Conservation (phyloP, 2,888 invertebrate species). For the Drosophila monieri region DNA sequence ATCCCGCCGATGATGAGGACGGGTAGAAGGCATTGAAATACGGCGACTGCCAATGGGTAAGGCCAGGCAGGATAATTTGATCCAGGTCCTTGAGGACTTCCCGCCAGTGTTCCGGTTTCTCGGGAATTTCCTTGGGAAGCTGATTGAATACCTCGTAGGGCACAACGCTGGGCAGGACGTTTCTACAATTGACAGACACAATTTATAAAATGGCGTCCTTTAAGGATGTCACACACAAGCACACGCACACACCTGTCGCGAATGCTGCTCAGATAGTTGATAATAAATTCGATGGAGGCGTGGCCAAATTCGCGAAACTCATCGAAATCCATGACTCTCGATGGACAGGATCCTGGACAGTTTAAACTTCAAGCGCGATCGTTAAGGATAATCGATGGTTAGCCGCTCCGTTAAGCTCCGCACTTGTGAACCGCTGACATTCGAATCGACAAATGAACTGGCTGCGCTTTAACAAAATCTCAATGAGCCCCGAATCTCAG, state of each 20-base stretch:
- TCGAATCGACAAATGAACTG: slow-evolving; percentile 71
- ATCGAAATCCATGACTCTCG: slow-evolving; percentile 88
- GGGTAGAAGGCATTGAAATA: slow-evolving; percentile 77
- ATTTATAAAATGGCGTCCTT: background rate
- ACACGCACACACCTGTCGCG: slow-evolving; percentile 87
- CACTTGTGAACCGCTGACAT: slow-evolving; percentile 73
- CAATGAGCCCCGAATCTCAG: slow-evolving; percentile 40
- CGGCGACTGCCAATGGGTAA: slow-evolving; percentile 79
- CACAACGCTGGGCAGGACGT: slow-evolving; percentile 63
- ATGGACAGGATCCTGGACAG: slow-evolving; percentile 35
- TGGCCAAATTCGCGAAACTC: slow-evolving; percentile 93
- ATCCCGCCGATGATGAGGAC: slow-evolving; percentile 70
- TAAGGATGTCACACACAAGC: background rate
- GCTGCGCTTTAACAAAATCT: slow-evolving; percentile 47
- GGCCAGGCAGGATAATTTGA: slow-evolving; percentile 68
- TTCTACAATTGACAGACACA: slow-evolving; percentile 42
- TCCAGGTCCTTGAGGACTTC: slow-evolving; percentile 69
- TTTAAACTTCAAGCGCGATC: background rate
- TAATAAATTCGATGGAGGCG: slow-evolving; percentile 94
- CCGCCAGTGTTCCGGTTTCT: slow-evolving; percentile 74
- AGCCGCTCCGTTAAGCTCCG: slow-evolving; percentile 51
- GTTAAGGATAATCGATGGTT: background rate
- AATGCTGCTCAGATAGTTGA: slow-evolving; percentile 94
- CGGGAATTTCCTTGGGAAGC: slow-evolving; percentile 70
- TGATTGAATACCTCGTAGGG: slow-evolving; percentile 66